A percentile compares a stretch with the other conserved stretches of the same genome.
These are phyloP conservation scores for Chaetoderma sp. DNA, from an alignment of 2,888 invertebrate species.

Conservation along the genomic window DNA sequence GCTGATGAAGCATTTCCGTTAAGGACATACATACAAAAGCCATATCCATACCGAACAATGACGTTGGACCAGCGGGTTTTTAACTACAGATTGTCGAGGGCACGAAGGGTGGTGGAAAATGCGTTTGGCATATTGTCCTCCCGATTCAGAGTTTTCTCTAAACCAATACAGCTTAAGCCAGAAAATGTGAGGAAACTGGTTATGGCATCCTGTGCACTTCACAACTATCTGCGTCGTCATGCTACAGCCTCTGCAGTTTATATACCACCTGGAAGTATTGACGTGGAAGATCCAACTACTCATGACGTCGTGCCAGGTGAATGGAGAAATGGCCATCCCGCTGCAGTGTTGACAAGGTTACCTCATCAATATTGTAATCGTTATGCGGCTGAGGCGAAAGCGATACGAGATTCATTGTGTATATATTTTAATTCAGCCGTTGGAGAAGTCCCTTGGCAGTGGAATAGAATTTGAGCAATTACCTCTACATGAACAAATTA, in stretches of 20 bases:
- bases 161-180: constrained; percentile 4
- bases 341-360: not conserved
- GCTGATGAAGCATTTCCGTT: constrained; percentile 12
- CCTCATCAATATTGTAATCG: not conserved
- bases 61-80: constrained; percentile 9
- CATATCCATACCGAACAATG: not conserved
- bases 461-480: no score
- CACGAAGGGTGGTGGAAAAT: not conserved
- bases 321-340: not conserved
- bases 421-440: constrained; percentile 2
- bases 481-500: no score
- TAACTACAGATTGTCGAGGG: not conserved
- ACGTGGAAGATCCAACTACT: not conserved
- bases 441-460: not conserved
- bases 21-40: constrained; percentile 1
- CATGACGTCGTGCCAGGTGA: not conserved
- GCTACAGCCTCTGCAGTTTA: not conserved
- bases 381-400: not conserved
- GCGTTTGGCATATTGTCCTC: not conserved
- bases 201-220: constrained; percentile 5
- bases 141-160: constrained; percentile 10
- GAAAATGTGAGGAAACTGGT: constrained; percentile 1
- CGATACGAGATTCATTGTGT: not conserved
- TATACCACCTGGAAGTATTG: constrained; percentile 1
- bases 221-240: constrained; percentile 1